Conservation (phyloP, 53 echinoderm and acorn worm species). For the Hippasteria phrygiana region DNA sequence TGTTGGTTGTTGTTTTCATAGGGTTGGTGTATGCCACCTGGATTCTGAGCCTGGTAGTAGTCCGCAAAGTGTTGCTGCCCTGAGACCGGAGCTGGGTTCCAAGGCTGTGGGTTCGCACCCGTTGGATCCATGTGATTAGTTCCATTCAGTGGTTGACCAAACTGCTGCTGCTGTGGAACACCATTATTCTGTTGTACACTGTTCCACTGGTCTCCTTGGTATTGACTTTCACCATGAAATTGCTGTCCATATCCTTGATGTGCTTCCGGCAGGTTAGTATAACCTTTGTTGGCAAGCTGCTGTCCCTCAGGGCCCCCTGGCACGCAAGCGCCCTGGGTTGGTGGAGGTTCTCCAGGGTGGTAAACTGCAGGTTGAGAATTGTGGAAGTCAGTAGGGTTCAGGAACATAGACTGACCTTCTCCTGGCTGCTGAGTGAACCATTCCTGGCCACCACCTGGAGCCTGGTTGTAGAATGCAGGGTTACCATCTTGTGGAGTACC, state of each 20-base stretch:
- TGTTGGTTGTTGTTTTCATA: conserved; percentile 36
- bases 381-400: conserved; percentile 11
- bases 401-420: conserved; percentile 7
- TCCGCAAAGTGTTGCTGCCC: conserved; percentile 1
- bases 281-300: conserved; percentile 5
- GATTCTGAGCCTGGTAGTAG: neutral
- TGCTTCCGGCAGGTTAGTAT: neutral
- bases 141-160: conserved; percentile 40
- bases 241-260: conserved; percentile 41
- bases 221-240: conserved; percentile 13
- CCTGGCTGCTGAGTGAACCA: conserved; percentile 42
- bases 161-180: neutral
- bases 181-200: conserved; percentile 13
- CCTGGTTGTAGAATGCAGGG: conserved; percentile 32
- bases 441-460: conserved; percentile 14
- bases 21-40: conserved; percentile 1
- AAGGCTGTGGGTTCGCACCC: neutral
- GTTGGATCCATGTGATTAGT: neutral
- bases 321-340: neutral
- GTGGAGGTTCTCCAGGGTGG: conserved; percentile 11
- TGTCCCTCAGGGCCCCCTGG: neutral
- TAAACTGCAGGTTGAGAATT: conserved; percentile 11
- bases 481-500: conserved; percentile 45
- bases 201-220: conserved; percentile 26
- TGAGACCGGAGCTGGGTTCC: neutral